phyloP scores from a whole-genome alignment of 1,140 invertebrate species.

The Drosophila truncata region DNA sequence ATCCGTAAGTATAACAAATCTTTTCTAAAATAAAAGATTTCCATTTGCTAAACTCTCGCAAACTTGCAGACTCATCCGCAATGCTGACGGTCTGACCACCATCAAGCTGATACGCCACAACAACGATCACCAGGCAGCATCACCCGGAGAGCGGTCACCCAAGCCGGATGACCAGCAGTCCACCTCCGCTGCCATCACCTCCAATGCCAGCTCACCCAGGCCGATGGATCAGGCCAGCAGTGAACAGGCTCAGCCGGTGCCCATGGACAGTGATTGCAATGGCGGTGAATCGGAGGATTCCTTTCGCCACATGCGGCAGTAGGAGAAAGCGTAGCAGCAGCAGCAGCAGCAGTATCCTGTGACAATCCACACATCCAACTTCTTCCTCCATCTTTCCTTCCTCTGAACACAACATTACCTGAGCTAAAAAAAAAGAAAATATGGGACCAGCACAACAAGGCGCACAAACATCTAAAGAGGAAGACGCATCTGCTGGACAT shows the following conservation, averaged over 20 bases:
- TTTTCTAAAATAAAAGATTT: background rate
- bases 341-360: constrained; percentile 27
- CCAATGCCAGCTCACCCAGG: constrained; percentile 49
- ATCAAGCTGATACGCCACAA: constrained; percentile 85
- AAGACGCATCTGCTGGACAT: constrained; percentile 39
- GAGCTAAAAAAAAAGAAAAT: constrained; percentile 44
- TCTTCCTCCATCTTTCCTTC: constrained; percentile 1
- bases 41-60: constrained; percentile 27
- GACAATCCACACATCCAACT: constrained; percentile 52
- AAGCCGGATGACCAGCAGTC: constrained; percentile 51
- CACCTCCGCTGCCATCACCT: constrained; percentile 6
- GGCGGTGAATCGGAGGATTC: constrained; percentile 61
- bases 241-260: constrained; percentile 58
- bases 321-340: constrained; percentile 9
- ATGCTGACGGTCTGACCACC: constrained; percentile 85
- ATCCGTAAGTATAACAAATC: constrained; percentile 75
- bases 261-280: constrained; percentile 79
- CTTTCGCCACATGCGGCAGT: constrained; percentile 70
- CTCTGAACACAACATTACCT: constrained; percentile 63
- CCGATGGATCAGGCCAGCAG: constrained; percentile 67
- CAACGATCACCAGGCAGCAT: constrained; percentile 57
- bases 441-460: constrained; percentile 67
- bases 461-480: constrained; percentile 23
- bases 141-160: constrained; percentile 51
- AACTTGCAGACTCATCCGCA: constrained; percentile 78